Evolutionary conservation across 2,797 vertebrate genomes (phyloP), one percentile per base, ranked within the genome.

Genomic region (Hyperoplus immaculatus): DNA sequence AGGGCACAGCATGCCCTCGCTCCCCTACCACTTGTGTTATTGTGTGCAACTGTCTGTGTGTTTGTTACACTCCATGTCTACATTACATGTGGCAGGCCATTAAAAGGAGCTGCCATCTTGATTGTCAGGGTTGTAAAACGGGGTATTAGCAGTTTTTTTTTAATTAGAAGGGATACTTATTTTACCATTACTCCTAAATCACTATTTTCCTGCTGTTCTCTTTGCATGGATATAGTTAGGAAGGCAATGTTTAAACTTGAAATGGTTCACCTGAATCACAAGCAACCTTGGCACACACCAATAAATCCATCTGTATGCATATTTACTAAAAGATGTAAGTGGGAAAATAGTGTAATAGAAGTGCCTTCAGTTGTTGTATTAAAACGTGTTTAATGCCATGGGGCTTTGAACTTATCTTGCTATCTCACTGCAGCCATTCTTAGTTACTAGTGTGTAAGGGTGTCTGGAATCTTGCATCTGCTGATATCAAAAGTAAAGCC

Each of bases 1-100:
- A 85, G 81, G 83, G 77, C 80, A 80, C 76, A 77, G 74, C 73
- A 63, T 29, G 84, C 80, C 81, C 85, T 80, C 81, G 39, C 74
- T 78, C 63, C 64, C 80, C 74, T 74, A 43, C 59, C 61, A 60
- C 77, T 85, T 63, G 54, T 71, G 69, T 59, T 54, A 72, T 50
- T 77, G 63, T 72, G 68, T n/a, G 61, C 54, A 42, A 72, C 65
- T 75, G 54, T 64, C 21, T 51, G 49, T 64, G 61, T 46, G 47
- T 64, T 58, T 80, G 69, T 60, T 53, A 71, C 74, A 78, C 57
- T 81, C 68, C 50, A 29, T 81, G 39, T 51, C 21, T 13, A 2
- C 60, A 70, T 65, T 29, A 29, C 49, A 75, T 76, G 59, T 47
- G 49, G 55, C 55, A 66, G 21, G 29, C 56, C 76, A 63, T 21